Percentiles rank a stretch among this genome's conserved stretches.
These are phyloP conservation scores for Choreutis nemorana DNA, from an alignment of 2,888 invertebrate genomes.

Conservation along the genomic window DNA sequence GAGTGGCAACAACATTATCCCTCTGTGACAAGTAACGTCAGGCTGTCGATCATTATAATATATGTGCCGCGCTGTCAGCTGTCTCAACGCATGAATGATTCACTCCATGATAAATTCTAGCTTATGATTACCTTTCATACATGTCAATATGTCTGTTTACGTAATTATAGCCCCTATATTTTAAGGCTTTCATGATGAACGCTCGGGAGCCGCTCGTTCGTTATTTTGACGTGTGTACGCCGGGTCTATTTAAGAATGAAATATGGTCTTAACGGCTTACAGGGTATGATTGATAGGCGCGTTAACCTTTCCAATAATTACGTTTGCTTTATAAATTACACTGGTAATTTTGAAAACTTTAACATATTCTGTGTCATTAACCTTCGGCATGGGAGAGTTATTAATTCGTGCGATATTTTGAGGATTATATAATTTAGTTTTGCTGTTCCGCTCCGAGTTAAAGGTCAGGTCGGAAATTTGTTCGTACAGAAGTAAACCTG, in stretches of 20 bases:
- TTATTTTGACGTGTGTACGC: conserved; percentile 36
- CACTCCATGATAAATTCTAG: conserved; percentile 65
- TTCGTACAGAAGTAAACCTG: no score
- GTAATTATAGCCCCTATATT: conserved; percentile 52
- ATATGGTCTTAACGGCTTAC: not conserved
- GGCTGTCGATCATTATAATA: conserved; percentile 65
- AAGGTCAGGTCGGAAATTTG: no score
- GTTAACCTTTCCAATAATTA: no score
- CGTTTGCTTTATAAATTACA: no score
- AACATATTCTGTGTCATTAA: no score
- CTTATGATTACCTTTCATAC: conserved; percentile 66
- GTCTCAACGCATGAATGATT: conserved; percentile 64
- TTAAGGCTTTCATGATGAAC: conserved; percentile 42
- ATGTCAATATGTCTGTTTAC: conserved; percentile 62
- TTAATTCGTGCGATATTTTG: no score
- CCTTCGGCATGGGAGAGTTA: no score
- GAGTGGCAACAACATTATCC: conserved; percentile 62
- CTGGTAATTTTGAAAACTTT: no score
- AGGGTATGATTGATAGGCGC: no score
- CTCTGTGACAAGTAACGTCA: conserved; percentile 61
- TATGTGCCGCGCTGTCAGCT: conserved; percentile 64
- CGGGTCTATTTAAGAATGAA: conserved; percentile 34
- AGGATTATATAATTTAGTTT: no score
- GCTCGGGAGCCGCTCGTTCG: conserved; percentile 38
- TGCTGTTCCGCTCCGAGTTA: no score